These are phyloP conservation scores for Bucorvus abyssinicus DNA, from an alignment of 2,797 vertebrate genomes.

Conservation along the genomic window DNA sequence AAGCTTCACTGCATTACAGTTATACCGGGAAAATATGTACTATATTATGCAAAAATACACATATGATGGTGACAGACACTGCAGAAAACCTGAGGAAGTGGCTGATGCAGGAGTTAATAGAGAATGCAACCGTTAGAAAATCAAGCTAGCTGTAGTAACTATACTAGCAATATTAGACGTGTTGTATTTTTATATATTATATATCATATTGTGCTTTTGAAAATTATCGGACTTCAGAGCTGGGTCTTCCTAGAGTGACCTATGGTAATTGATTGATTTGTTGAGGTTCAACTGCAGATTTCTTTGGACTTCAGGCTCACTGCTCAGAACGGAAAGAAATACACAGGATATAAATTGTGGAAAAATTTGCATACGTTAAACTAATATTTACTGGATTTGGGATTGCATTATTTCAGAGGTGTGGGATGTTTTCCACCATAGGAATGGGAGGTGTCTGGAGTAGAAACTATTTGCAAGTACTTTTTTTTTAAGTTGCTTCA, in stretches of 20 bases:
- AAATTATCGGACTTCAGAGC: not conserved
- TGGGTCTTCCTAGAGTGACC: not conserved
- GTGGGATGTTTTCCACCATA: too few species aligned
- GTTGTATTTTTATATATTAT: not conserved
- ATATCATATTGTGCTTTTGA: not conserved
- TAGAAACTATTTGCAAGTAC: not conserved
- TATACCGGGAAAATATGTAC: not conserved
- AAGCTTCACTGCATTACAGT: not conserved
- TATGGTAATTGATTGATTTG: not conserved
- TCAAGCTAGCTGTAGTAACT: not conserved
- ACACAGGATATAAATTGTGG: too few species aligned
- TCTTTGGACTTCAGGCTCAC: not conserved
- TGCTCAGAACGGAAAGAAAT: not conserved
- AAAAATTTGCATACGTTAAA: too few species aligned
- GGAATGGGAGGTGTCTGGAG: too few species aligned
- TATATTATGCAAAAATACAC: not conserved
- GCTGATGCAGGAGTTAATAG: not conserved
- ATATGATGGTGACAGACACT: not conserved
- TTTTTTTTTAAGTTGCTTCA: not conserved
- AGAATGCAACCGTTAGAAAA: not conserved
- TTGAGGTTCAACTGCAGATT: not conserved
- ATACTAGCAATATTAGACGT: not conserved
- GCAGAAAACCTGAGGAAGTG: not conserved
- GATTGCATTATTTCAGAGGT: too few species aligned
- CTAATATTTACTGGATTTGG: too few species aligned